phyloP scores from a whole-genome alignment of 2,797 vertebrate genomes.

The Clarias pachynema region DNA sequence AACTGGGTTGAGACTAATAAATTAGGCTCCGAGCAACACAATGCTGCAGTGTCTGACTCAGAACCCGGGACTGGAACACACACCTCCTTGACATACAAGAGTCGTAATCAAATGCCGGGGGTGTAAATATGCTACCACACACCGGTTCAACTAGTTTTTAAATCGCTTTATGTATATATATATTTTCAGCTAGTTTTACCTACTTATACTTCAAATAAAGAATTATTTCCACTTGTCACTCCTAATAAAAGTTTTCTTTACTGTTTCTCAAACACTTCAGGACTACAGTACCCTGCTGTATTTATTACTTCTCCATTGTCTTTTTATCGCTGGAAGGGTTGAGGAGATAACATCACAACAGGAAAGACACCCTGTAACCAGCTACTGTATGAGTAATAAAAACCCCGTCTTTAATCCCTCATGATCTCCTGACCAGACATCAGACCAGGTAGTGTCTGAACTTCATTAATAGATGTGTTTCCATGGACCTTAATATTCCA shows the following conservation, averaged over 20 bases:
- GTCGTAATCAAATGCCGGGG: background rate
- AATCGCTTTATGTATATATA: background rate
- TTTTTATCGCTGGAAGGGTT: background rate
- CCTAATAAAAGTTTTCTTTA: background rate
- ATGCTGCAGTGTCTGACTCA: background rate
- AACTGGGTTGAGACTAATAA: slow-evolving; percentile 20
- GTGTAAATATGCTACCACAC: background rate
- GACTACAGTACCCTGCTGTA: too few relatives aligned
- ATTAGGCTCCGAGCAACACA: slow-evolving; percentile 9
- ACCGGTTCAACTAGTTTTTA: background rate
- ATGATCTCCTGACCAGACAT: background rate
- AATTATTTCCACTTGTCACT: background rate
- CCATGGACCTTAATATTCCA: too few relatives aligned
- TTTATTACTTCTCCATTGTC: background rate
- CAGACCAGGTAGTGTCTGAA: slow-evolving; percentile 16
- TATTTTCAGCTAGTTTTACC: background rate
- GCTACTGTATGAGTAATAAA: slow-evolving; percentile 37
- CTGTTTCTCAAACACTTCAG: background rate
- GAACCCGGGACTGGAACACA: background rate
- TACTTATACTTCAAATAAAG: background rate
- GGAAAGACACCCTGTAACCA: background rate
- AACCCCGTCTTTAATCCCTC: background rate
- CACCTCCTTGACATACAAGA: slow-evolving; percentile 1
- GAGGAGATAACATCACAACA: slow-evolving; percentile 35
- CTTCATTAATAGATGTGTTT: background rate